Base-by-base conservation (phyloP, 2,888 invertebrate species). In the Oscheius sp. region DNA sequence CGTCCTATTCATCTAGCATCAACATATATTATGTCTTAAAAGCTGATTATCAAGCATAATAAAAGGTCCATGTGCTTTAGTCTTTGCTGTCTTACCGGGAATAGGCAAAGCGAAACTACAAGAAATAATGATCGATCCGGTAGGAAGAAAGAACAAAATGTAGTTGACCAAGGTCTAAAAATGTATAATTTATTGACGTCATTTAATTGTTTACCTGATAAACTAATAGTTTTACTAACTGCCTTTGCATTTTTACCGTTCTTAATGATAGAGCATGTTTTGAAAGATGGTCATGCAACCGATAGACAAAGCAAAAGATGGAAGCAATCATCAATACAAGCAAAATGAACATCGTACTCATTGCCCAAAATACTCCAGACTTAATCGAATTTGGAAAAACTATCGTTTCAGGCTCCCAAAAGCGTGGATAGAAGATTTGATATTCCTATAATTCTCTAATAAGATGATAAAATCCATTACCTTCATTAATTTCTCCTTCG, bases 111-210 rank as follows among this genome's bases (percentile, higher is more conserved):
- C 44, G 28, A 59, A 59, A 12, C 9, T 38, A 41, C 59, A 59
- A 20, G 59, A 24, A n/a, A 26, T 30, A 28, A 59, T 59, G 14
- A 59, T 59, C 17, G 44, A 26, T 12, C 28, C 28, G 24, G 59
- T 59, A 24, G 59, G 59, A n/a, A 59, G 44, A 26, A 59, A 59
- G 44, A 59, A 38, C 24, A 59, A 30, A n/a, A 28, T 28, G 17
- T 59, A 59, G 28, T 59, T 59, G 14, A 59, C 59, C 24, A 59
- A 26, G 5, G 59, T 44, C 59, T 59, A 41, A 59, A 59, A 44
- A 3, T n/a, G 24, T 22, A 20, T 30, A 28, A 6, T 6, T 41
- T 38, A 22, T 17, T 20, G 33, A n/a, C n/a, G 5, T 33, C 36
- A 36, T 12, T 2, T 20, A 20, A 30, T 12, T 33, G n/a, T 6